A percentile compares a stretch with the other conserved stretches of the same genome.
phyloP scores from a whole-genome alignment of 2,888 invertebrate genomes.

The Synergus itoensis region DNA sequence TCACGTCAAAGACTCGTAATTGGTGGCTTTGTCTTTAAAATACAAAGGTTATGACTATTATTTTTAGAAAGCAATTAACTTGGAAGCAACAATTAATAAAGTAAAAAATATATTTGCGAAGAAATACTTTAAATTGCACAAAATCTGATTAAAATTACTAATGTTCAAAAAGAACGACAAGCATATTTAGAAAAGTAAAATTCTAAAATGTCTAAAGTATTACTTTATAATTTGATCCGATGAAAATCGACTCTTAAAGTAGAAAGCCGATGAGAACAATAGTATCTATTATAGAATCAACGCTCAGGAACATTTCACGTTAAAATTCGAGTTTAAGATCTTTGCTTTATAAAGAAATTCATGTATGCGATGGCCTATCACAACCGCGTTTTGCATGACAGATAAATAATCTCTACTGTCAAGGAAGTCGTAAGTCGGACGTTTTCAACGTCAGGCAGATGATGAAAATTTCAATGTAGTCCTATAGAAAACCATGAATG shows the following conservation, averaged over 20 bases:
- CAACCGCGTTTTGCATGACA: constrained; percentile 20
- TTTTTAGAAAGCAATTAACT: neutral
- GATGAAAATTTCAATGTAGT: constrained; percentile 30
- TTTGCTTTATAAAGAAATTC: constrained; percentile 22
- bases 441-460: constrained; percentile 14
- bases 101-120: no score
- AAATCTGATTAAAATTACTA: no score
- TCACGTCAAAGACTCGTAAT: neutral
- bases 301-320: constrained; percentile 8
- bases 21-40: neutral
- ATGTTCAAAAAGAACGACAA: neutral
- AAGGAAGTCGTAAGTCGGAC: constrained; percentile 21
- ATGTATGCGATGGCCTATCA: constrained; percentile 32
- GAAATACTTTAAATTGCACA: no score
- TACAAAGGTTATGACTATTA: constrained; percentile 4
- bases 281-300: constrained; percentile 35
- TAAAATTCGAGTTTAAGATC: constrained; percentile 11
- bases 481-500: neutral
- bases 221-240: neutral
- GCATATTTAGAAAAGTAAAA: neutral
- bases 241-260: constrained; percentile 23
- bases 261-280: constrained; percentile 23
- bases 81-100: no score
- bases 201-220: neutral
- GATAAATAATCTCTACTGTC: constrained; percentile 26